Base-by-base conservation (phyloP, 2,113 vertebrate species). In the Barbus barbus region DNA sequence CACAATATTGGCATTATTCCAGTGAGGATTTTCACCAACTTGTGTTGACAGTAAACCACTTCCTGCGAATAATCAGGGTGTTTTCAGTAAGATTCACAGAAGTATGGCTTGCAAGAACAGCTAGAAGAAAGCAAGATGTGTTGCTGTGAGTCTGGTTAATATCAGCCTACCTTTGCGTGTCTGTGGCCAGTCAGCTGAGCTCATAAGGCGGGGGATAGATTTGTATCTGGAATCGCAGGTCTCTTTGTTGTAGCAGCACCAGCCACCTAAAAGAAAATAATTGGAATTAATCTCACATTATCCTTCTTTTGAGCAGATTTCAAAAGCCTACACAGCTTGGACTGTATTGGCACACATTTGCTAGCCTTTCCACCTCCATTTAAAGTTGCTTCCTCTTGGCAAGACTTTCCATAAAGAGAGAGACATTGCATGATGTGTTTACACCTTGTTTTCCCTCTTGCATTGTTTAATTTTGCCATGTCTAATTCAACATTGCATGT, bases 1-100 rank as follows among this genome's bases (percentile, higher is more conserved):
- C 95, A 95, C 93, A 86, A 95, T 93, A 85, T 96, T 96, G 18
- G 94, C 78, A 82, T 96, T 96, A 85, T 95, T 90, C 95, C 95
- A 96, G 82, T 95, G 94, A 53, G 95, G 94, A 86, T 95, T 96
- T 89, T 95, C 95, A 31, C 94, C 94, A 3, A 81, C 87, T 78
- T 93, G 92, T 33, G 93, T 26, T 48, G 95, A 96, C 60, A 96
- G 78, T 87, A 96, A 94, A 84, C 95, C 95, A 89, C 84, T 93
- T 61, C 95, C 95, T 96, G 90, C 56, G 84, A 92, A 87, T 71
- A 9, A 79, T 83, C 44, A 87, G 53, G 2, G 8, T 33, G 5
- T 85, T n/a, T 11, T 81, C 46, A 16, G 20, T 28, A 44, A 44
- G 79, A 51, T n/a, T 80, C 38, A 63, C 18, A 26, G 18, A 51